Percentiles rank a stretch among this genome's conserved stretches.
phyloP scores from a whole-genome alignment of 2,888 invertebrate genomes.

The Scelioninae gen. 1 region DNA sequence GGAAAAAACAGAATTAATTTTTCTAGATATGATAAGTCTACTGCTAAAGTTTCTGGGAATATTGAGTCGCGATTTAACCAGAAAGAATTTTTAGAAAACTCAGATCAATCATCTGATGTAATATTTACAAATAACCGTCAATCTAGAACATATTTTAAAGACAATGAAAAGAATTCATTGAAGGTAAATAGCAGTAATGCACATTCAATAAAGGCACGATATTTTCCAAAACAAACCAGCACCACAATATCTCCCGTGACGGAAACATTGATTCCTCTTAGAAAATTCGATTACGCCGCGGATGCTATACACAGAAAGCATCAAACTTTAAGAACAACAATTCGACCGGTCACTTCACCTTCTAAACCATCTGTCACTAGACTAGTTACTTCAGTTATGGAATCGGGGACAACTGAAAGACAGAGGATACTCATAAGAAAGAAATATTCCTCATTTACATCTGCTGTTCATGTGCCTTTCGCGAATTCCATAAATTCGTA shows the following conservation, averaged over 20 bases:
- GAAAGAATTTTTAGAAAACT: slow-evolving; percentile 66
- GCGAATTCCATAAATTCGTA: slow-evolving; percentile 27
- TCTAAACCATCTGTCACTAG: slow-evolving; percentile 83
- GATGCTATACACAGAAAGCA: slow-evolving; percentile 80
- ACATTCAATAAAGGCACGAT: slow-evolving; percentile 72
- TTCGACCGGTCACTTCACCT: slow-evolving; percentile 70
- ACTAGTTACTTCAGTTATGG: slow-evolving; percentile 84
- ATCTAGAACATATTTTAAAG: slow-evolving; percentile 57
- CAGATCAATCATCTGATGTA: slow-evolving; percentile 7
- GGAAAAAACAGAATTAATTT: slow-evolving; percentile 33
- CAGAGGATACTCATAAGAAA: slow-evolving; percentile 84
- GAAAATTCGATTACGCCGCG: slow-evolving; percentile 81
- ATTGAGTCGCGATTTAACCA: slow-evolving; percentile 2
- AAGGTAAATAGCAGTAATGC: slow-evolving; percentile 30
- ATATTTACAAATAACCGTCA: slow-evolving; percentile 43
- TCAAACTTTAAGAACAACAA: slow-evolving; percentile 76
- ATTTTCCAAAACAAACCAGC: slow-evolving; percentile 75
- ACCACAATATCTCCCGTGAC: slow-evolving; percentile 77
- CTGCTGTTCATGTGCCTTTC: slow-evolving; percentile 79
- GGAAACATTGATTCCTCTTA: slow-evolving; percentile 82
- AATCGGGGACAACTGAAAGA: slow-evolving; percentile 84
- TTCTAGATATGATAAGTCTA: slow-evolving; percentile 51
- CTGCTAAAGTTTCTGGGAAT: slow-evolving; percentile 50
- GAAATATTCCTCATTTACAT: slow-evolving; percentile 81
- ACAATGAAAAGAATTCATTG: neutral